Evolutionary conservation across 2,113 vertebrate species (phyloP), one percentile per base, ranked within the genome.

Genomic region (Hyperopisus bebe): DNA sequence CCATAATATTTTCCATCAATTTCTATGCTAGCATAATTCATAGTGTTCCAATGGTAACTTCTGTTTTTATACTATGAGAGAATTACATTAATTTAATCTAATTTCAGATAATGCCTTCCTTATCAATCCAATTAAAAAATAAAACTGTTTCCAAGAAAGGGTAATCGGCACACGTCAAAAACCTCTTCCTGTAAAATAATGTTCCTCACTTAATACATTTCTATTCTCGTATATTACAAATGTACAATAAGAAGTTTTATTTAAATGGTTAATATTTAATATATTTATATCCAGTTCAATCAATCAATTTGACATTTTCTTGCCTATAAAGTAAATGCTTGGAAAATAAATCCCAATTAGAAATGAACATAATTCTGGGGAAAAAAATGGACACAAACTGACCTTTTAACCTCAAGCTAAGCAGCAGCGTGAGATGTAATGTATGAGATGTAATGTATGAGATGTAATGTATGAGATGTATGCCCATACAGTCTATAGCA

Each of bases 401-500:
- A 77, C 0, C 27, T 31, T 27, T 31, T 31, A 70, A 1, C 8
- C 27, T 70, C 66, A 31, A n/a, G 9, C 10, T 70, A 70, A 70
- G 15, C 27, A 31, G 66, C 66, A 70, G 1, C 15, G 1, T 39
- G 84, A 7, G 44, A 44, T 86, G 6, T 5, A 55, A 24, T 55
- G 85, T 48, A 48, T 48, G 47, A 48, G 47, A 11, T 50, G 48
- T n/a, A n/a, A n/a, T n/a, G n/a, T n/a, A n/a, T n/a, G n/a, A n/a
- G n/a, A n/a, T n/a, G n/a, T 50, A 50, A 50, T 50, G 48, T 13
- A 50, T 44, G 42, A 44, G 42, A 44, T 51, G 2, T 6, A 5
- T 87, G 17, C 39, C 27, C 10, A 31, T 39, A 19, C 92, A 92
- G 92, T 92, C 91, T 95, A 93, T 93, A 92, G 92, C 93, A 93